Evolutionary conservation across 2,113 vertebrate species (phyloP), one percentile per base, ranked within the genome.

Genomic region (Rhea pennata): DNA sequence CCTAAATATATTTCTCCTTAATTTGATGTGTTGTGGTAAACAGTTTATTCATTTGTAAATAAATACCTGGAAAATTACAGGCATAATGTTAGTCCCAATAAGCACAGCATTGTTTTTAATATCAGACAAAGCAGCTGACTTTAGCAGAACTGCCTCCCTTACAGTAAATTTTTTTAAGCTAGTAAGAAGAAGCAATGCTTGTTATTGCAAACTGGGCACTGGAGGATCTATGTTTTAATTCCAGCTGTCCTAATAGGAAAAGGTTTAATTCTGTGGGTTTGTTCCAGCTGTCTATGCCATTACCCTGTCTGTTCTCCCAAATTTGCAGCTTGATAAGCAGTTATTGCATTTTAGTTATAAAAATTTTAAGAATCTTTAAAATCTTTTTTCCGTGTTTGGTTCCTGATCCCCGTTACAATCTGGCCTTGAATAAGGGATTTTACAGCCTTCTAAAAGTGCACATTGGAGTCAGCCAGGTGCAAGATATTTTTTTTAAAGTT

Each of bases 1-100:
- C 79, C 84, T 91, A 79, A 94, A 87, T 83, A 58, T 73, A 84
- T 73, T 87, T 91, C 46, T 73, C 22, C 40, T 51, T 91, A 29
- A 72, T 94, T 87, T 56, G 48, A 56, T 83, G 66, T 87, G 84
- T 91, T 64, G 54, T 5, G 36, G 66, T 77, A 87, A 94, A 67
- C 78, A 83, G 42, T 83, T 78, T 56, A 29, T 67, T 56, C 11
- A 20, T 62, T 77, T 77, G 27, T n/a, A 66, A 65, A 66, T 23
- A 36, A 0, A 5, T 40, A 46, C 42, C 39, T 66, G 26, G 59
- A 23, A 72, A 86, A 87, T 44, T 46, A 23, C 53, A 1, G 0
- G 31, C 29, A 5, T 50, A 6, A 29, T 3, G 0, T 46, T 42
- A 17, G 66, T 56, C 59, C 48, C 0, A 2, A 24, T 20, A 20